These are phyloP conservation scores for Erannis defoliaria DNA, from an alignment of 2,888 invertebrate species.

Conservation along the genomic window DNA sequence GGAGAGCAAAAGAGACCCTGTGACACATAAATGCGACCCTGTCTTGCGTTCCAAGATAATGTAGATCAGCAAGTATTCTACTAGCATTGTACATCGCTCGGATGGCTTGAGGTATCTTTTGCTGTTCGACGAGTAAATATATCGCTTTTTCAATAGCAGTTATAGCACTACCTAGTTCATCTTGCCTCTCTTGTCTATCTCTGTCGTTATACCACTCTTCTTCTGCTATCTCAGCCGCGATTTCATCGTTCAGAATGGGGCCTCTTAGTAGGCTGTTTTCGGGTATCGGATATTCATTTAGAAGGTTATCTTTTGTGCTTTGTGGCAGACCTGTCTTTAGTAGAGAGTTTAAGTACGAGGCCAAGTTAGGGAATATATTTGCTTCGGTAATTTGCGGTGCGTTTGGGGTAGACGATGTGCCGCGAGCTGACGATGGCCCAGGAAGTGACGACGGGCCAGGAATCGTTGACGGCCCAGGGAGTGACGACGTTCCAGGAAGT, in stretches of 20 bases:
- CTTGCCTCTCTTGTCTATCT: not conserved
- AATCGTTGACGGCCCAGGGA: not conserved
- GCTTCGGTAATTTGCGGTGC: not conserved
- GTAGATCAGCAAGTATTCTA: not conserved
- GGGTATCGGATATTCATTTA: not conserved
- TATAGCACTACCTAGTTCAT: constrained; percentile 2
- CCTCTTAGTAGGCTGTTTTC: not conserved
- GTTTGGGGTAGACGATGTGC: not conserved
- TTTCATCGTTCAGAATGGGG: not conserved
- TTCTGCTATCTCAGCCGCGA: not conserved
- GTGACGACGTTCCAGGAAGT: not conserved
- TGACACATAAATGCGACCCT: not conserved
- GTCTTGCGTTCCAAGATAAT: not conserved
- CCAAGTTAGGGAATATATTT: not conserved
- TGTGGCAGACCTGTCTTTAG: not conserved
- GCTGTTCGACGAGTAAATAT: not conserved
- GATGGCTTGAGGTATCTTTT: not conserved
- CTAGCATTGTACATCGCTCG: not conserved
- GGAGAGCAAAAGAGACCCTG: not conserved
- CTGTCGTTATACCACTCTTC: not conserved
- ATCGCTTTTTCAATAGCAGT: not conserved
- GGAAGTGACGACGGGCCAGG: not conserved
- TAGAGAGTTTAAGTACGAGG: not conserved
- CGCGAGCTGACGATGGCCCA: not conserved
- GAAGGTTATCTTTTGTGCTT: not conserved